Base-by-base conservation (phyloP, 2,888 invertebrate species). In the Hydrotaea cyrtoneurina region DNA sequence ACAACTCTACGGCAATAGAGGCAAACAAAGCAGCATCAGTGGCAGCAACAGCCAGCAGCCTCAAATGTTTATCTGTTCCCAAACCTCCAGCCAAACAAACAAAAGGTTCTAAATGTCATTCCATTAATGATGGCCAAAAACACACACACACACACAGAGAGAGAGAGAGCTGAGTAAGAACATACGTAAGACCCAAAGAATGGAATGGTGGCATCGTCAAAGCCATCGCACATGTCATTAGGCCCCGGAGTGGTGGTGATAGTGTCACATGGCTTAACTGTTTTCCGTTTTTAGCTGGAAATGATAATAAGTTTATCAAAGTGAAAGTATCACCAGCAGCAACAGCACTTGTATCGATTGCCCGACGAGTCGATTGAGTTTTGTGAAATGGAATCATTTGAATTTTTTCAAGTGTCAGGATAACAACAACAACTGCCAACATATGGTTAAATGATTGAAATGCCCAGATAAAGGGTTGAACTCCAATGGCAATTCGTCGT, bases 251-350 rank as follows among this genome's bases (percentile, higher is more conserved):
- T 62, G n/a, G 46, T 66, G 66, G 46, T 73, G 79, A 77, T 80
- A 80, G 73, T 82, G 85, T 82, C 82, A 82, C 69, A 80, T 80
- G 74, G 80, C 71, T 21, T 64, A 19, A 50, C 21, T 57, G 10
- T 50, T 62, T 43, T 17, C 19, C 21, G 43, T 8, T 21, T 78
- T 78, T 78, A 53, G 43, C 66, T 55, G 64, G 78, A 80, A 80
- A 80, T 83, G 87, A 86, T 87, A 86, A 87, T 85, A 82, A 77
- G 76, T 80, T 86, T 87, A 87, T 87, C 87, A 86, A 86, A 86
- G 87, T 87, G 87, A 87, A 87, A 87, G 87, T 87, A 87, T 87
- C 87, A 78, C 46, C 69, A 46, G 69, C 87, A 78, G 39, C 69
- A 46, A 46, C 69, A 69, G 26, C 59, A 23, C 10, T 23, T 59